phyloP scores from a whole-genome alignment of 2,113 vertebrate genomes.

The Boleophthalmus pectinirostris region DNA sequence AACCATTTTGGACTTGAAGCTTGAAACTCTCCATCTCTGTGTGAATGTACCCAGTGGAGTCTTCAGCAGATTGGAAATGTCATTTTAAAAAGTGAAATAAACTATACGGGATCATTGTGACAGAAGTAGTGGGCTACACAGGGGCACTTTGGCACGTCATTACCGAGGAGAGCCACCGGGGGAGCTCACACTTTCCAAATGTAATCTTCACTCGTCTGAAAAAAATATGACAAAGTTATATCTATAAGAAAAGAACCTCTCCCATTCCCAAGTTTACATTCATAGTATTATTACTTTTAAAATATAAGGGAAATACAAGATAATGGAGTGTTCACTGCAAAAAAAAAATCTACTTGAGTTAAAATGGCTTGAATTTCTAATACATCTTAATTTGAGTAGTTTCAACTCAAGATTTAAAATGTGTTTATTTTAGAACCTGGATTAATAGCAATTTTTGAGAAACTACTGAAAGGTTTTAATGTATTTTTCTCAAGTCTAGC shows the following conservation, averaged over 20 bases:
- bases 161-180: constrained; percentile 27
- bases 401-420: not conserved
- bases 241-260: constrained; percentile 46
- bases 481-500: not conserved
- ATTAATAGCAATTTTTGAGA: not conserved
- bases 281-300: constrained; percentile 53
- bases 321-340: constrained; percentile 9
- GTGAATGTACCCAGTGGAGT: constrained; percentile 37
- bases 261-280: constrained; percentile 67
- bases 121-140: constrained; percentile 37
- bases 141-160: constrained; percentile 58
- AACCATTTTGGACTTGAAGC: constrained; percentile 11
- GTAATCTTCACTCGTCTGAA: not conserved
- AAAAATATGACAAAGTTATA: constrained; percentile 46
- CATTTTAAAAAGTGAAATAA: constrained; percentile 1
- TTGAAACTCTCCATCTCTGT: constrained; percentile 2
- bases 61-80: not conserved
- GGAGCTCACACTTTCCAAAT: not conserved
- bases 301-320: constrained; percentile 30
- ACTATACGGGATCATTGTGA: constrained; percentile 22
- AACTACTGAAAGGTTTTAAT: too few species aligned
- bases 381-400: not conserved
- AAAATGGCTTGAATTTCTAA: not conserved
- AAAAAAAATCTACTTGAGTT: not conserved
- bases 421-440: not conserved